phyloP scores from a whole-genome alignment of 2,888 invertebrate species.

The Pegoplata infirma region DNA sequence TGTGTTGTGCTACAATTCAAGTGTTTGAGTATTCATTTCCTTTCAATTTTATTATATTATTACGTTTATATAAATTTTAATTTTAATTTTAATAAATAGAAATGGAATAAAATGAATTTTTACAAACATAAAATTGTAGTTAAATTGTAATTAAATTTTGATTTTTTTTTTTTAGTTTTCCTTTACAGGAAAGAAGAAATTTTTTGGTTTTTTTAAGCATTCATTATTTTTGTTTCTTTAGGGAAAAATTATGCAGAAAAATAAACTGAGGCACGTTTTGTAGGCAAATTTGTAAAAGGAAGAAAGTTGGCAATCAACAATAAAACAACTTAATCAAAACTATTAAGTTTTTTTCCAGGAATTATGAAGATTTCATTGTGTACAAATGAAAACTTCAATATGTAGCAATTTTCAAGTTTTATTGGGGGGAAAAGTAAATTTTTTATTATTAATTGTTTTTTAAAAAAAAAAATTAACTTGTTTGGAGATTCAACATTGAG shows the following conservation, averaged over 20 bases:
- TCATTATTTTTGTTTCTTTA: not conserved
- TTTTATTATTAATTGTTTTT: too few relatives aligned
- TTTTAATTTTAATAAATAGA: constrained; percentile 58
- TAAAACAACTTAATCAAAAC: not conserved
- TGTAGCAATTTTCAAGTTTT: too few relatives aligned
- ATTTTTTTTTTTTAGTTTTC: not conserved
- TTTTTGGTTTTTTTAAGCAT: not conserved
- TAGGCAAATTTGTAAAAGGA: not conserved
- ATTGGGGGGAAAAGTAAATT: too few relatives aligned
- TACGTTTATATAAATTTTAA: constrained; percentile 32
- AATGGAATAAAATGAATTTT: constrained; percentile 47
- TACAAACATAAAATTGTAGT: constrained; percentile 44
- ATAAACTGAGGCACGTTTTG: constrained; percentile 17
- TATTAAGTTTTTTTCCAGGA: not conserved
- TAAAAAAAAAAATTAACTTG: too few relatives aligned
- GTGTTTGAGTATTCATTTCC: constrained; percentile 37
- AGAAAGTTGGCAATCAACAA: constrained; percentile 6
- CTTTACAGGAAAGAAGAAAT: not conserved
- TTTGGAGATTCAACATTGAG: too few relatives aligned
- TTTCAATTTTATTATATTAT: constrained; percentile 19
- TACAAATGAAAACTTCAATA: too few relatives aligned
- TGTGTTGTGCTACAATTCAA: constrained; percentile 6
- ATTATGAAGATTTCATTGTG: not conserved
- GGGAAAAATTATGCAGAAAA: constrained; percentile 6
- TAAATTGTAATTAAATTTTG: constrained; percentile 53